Base-by-base conservation (phyloP, 1,140 invertebrate species). In the Dendroctonus valens region DNA sequence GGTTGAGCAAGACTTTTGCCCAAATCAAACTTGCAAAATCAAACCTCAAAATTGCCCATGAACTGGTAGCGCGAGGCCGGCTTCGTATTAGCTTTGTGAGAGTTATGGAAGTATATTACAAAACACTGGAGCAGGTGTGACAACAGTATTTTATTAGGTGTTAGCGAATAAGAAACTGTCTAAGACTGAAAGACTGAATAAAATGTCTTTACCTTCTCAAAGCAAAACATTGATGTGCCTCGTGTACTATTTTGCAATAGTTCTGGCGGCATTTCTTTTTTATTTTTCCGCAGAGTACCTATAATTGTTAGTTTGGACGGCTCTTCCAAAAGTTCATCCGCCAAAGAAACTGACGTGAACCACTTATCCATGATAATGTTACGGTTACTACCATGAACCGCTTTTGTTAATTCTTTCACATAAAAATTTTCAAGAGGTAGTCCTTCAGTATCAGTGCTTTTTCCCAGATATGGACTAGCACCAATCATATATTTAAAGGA, bases 301-400 rank as follows among this genome's bases (percentile, higher is more conserved):
- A 78, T 70, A 6, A 77, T 63, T 12, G 72, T 78, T 41, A 76
- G 48, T 37, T 76, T 75, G 38, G 77, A 74, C 37, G 75, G 75
- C 11, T 75, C 48, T 26, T 73, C 48, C 11, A 75, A 53, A 55
- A 80, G 59, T 26, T 66, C 37, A 52, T 72, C 51, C 8, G 71
- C 68, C 48, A 79, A 61, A 37, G 72, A 72, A 46, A 80, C 55
- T 6, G 71, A 75, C 59, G 77, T 79, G 69, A 79, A 80, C 75
- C 76, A 81, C 48, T 81, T 79, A 59, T 81, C 79, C 41, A 73
- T 73, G 6, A 75, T 81, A 0, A 81, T 59, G 48, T 79, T 79
- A 12, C 75, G 63, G 44, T 79, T 75, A 37, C 69, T 68, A 7
- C 73, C 74, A 67, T 77, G 69, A 38, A 78, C 70, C 14, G 68